Conservation (phyloP, 1,140 invertebrate species). For the Eupeodes corollae region DNA sequence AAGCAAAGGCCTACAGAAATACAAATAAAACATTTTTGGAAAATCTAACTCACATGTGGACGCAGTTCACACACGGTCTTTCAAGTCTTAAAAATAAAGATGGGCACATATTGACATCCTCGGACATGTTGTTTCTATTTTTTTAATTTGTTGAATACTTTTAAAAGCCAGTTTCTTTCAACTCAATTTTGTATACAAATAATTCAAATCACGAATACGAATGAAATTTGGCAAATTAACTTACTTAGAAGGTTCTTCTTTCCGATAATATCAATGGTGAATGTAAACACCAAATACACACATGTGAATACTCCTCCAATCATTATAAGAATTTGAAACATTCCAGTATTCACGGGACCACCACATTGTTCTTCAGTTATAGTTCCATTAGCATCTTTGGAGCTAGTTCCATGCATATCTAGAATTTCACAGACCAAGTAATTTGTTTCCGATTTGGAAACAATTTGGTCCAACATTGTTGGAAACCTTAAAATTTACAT, state of each 20-base stretch:
- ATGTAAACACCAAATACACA: slow-evolving; percentile 28
- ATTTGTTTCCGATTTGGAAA: slow-evolving; percentile 1
- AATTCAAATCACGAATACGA: no score
- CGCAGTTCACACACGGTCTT: no score
- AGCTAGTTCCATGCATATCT: background rate
- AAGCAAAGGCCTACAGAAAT: no score
- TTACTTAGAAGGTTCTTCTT: slow-evolving; percentile 29
- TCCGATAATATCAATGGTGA: slow-evolving; percentile 23
- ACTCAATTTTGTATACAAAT: no score
- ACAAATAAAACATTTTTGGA: no score
- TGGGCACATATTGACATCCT: no score
- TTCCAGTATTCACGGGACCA: slow-evolving; percentile 2
- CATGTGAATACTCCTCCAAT: slow-evolving; percentile 23
- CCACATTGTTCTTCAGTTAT: background rate
- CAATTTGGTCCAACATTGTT: slow-evolving; percentile 25
- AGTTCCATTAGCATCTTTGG: background rate
- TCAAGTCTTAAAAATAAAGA: no score
- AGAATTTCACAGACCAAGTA: slow-evolving; percentile 16
- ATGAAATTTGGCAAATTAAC: no score
- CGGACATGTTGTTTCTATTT: no score
- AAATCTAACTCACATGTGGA: no score
- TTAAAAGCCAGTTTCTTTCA: no score
- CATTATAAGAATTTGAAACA: slow-evolving; percentile 20
- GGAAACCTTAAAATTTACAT: slow-evolving; percentile 16
- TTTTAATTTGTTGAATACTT: no score